Evolutionary conservation across 2,888 invertebrate species (phyloP).

Genomic region (Axea sp.): DNA sequence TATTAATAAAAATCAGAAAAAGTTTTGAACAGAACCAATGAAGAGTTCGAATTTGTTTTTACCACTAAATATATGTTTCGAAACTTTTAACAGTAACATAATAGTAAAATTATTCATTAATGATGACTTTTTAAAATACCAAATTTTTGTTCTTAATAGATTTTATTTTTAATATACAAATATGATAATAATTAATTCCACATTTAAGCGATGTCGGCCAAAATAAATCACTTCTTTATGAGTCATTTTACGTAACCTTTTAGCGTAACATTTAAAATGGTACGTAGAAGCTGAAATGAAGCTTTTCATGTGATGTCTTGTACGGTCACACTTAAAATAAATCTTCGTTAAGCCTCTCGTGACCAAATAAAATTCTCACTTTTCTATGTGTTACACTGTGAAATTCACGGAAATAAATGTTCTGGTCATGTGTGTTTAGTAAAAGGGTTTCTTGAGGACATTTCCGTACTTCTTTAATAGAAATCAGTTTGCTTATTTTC

Average conservation of each 20-base stretch:
- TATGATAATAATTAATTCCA: no score
- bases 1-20: no score
- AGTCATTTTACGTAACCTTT: slow-evolving; percentile 3
- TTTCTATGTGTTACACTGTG: background rate
- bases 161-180: no score
- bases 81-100: no score
- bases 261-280: background rate
- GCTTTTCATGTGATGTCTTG: slow-evolving; percentile 16
- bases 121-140: no score
- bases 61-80: no score
- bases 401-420: slow-evolving; percentile 1
- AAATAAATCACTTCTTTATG: background rate
- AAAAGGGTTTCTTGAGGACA: no score
- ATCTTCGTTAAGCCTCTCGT: slow-evolving; percentile 25
- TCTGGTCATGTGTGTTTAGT: slow-evolving; percentile 7
- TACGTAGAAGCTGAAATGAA: background rate
- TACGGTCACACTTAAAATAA: slow-evolving; percentile 22
- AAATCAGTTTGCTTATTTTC: no score
- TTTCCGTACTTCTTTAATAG: slow-evolving; percentile 1
- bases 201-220: background rate
- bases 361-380: slow-evolving; percentile 14
- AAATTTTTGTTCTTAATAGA: no score
- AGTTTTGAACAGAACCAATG: no score
- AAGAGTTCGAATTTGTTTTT: no score
- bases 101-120: no score